Base-by-base conservation (phyloP, 2,888 invertebrate genomes). In the Chromoteleia sp. region DNA sequence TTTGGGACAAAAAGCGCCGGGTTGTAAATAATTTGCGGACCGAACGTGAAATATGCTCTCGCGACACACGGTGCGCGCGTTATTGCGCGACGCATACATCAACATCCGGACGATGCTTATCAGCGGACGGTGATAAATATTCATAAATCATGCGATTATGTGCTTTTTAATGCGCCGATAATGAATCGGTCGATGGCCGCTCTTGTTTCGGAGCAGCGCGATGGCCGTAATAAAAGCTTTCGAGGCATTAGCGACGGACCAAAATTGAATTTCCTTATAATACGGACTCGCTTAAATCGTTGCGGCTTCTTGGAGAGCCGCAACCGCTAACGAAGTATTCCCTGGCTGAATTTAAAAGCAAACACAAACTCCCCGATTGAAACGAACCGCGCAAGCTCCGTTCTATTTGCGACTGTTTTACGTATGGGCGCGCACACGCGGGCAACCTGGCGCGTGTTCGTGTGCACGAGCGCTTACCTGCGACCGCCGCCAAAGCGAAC, bases 261-360 rank as follows among this genome's bases (percentile, higher is more conserved):
- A 84, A 87, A 88, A 89, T 87, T 87, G 85, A 88, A 89, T 89
- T 89, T 88, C 85, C 86, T 82, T 76, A 83, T 77, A 83, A 80
- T 82, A 83, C 77, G 79, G 83, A 85, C 84, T 86, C 85, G 88
- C 87, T 89, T 89, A 88, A 89, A 89, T 87, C 87, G 86, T 87
- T 88, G 88, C 82, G 88, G 86, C 52, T 76, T 84, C 82, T 80
- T 78, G 79, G 83, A 77, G 79, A 79, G 83, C 85, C 86, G 78
- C 84, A 84, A 81, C 80, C 85, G 70, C 85, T 86, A 87, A 88
- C 86, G 85, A 86, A 86, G 84, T 81, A 85, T 85, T 84, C 78
- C 63, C 52, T 41, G 83, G 83, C 83, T 87, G 83, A 88, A 89
- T 88, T 86, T 86, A 86, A 88, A 88, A 87, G 85, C 81, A 74